These are phyloP conservation scores for Megamerina dolium DNA, from an alignment of 2,888 invertebrate species.

Conservation along the genomic window DNA sequence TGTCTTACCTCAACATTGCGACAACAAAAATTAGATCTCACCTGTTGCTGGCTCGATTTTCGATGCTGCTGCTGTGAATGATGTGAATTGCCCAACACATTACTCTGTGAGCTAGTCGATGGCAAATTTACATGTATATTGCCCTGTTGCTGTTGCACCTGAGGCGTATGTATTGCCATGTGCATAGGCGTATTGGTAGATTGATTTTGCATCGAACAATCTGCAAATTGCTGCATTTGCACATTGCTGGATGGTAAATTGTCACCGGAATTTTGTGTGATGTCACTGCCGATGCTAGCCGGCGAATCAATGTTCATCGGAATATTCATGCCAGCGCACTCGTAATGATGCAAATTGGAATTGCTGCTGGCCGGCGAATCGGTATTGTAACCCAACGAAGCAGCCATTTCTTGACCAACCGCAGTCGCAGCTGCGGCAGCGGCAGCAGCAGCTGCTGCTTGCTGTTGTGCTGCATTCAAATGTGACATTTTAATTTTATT, in stretches of 20 bases:
- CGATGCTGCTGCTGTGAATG: conserved; percentile 26
- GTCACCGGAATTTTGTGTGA: conserved; percentile 68
- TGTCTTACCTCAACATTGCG: no score
- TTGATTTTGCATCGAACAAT: conserved; percentile 65
- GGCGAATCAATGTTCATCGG: conserved; percentile 84
- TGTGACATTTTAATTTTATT: conserved; percentile 28
- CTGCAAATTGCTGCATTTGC: conserved; percentile 52
- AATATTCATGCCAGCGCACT: conserved; percentile 79
- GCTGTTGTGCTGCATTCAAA: conserved; percentile 16
- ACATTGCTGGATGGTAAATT: conserved; percentile 56
- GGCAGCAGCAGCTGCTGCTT: background rate
- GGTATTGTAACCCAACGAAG: conserved; percentile 65
- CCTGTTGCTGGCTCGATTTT: conserved; percentile 44
- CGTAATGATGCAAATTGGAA: conserved; percentile 67
- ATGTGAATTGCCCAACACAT: conserved; percentile 34
- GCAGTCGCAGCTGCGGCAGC: no score
- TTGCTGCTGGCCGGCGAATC: conserved; percentile 79
- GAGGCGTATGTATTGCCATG: conserved; percentile 58
- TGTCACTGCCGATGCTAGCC: conserved; percentile 78
- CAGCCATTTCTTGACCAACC: conserved; percentile 24
- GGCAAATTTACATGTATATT: conserved; percentile 34
- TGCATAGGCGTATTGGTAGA: conserved; percentile 52
- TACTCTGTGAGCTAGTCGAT: conserved; percentile 45
- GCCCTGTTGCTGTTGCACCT: conserved; percentile 52
- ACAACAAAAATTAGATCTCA: no score